phyloP scores from a whole-genome alignment of 2,113 vertebrate species.

The Uria lomvia region DNA sequence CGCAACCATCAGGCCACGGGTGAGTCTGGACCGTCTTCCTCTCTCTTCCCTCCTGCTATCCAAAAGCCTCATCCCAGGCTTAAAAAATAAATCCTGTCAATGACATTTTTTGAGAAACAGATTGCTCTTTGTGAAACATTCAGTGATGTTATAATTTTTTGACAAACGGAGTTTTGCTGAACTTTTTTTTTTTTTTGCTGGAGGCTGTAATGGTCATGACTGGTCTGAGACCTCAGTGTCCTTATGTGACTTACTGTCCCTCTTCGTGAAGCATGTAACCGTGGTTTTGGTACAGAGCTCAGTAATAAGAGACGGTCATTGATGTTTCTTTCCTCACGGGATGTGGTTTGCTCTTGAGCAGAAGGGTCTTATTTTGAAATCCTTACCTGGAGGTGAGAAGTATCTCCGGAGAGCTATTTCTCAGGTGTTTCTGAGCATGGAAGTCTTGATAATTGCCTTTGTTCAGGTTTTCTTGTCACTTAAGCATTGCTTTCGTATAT shows the following conservation, averaged over 20 bases:
- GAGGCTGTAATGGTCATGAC: background rate
- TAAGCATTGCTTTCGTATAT: background rate
- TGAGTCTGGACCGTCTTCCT: background rate
- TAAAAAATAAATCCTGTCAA: background rate
- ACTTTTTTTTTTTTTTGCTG: background rate
- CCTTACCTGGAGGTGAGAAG: background rate
- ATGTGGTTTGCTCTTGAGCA: background rate
- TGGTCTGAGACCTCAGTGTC: background rate
- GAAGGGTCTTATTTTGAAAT: background rate
- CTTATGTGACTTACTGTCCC: background rate
- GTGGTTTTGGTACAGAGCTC: background rate
- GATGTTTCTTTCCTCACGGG: background rate
- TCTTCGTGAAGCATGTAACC: background rate
- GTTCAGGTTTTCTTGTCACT: background rate
- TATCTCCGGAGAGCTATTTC: background rate
- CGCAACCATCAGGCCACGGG: background rate
- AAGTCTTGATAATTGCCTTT: background rate
- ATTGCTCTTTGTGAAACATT: background rate
- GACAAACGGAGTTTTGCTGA: background rate
- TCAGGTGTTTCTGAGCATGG: background rate
- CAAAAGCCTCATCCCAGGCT: background rate
- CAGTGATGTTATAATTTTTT: background rate
- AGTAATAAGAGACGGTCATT: fast-evolving
- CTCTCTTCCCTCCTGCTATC: background rate
- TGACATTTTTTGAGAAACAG: background rate